Evolutionary conservation across 1,140 invertebrate species (phyloP).

Genomic region (Trachelipus rathkii): DNA sequence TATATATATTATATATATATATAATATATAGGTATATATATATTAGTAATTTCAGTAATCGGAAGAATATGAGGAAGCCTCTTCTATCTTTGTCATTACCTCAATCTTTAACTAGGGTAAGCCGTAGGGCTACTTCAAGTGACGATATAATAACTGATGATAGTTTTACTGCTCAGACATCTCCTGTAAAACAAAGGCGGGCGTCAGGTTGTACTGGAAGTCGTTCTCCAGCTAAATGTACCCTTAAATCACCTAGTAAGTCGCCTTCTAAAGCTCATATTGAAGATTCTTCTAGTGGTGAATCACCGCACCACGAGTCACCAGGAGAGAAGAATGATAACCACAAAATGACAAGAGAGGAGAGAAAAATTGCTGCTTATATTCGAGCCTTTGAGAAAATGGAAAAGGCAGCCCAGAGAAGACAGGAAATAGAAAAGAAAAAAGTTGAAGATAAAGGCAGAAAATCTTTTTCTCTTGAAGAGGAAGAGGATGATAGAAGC

Average conservation of each 20-base stretch:
- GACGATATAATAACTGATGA: constrained; percentile 27
- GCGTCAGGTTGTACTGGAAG: constrained; percentile 32
- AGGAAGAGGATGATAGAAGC: constrained; percentile 41
- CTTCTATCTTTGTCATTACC: constrained; percentile 25
- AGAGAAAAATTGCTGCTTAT: constrained; percentile 92
- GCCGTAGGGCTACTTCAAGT: constrained; percentile 32
- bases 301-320: constrained; percentile 17
- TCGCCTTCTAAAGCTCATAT: not conserved
- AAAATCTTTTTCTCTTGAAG: constrained; percentile 30
- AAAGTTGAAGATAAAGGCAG: constrained; percentile 41
- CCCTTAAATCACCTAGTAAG: constrained; percentile 14
- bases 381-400: constrained; percentile 78
- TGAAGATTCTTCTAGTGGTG: constrained; percentile 9
- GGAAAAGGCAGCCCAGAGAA: constrained; percentile 56
- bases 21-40: not conserved
- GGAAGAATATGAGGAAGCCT: constrained; percentile 34
- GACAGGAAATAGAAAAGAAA: constrained; percentile 52
- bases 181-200: constrained; percentile 35
- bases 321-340: constrained; percentile 29
- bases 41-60: constrained; percentile 17
- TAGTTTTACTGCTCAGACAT: constrained; percentile 16
- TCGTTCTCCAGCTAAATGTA: constrained; percentile 33
- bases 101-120: constrained; percentile 16
- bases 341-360: constrained; percentile 67
- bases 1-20: not conserved